Base-by-base conservation (phyloP, 2,797 vertebrate genomes). In the Paratrypauchen microcephalus region DNA sequence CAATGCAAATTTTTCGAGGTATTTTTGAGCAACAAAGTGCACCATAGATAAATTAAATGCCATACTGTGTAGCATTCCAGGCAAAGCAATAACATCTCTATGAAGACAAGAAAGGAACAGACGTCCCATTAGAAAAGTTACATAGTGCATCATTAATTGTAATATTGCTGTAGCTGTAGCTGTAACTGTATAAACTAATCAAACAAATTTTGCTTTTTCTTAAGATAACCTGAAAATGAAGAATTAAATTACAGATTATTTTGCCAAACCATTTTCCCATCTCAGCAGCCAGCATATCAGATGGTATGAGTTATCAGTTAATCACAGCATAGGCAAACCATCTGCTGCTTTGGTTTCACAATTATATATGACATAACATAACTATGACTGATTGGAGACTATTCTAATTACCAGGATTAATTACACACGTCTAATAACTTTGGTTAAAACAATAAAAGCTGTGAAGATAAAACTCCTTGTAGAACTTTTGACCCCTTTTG, bases 361-460 rank as follows among this genome's bases (percentile, higher is more conserved):
- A 67, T 26, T 32, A 19, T 41, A 36, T 36, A 36, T 9, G 9
- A 36, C 32, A 24, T 57, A 23, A 19, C 32, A 57, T 4, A 67
- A 45, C 24, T 28, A 45, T 50, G 18, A 36, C 28, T 36, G 57
- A 59, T 9, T 24, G 24, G 47, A 41, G 15, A 18, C 41, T 26
- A 11, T 5, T 36, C 19, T 19, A 24, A 59, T 21, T 32, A 30
- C n/a, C 58, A 6, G 16, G 32, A 45, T 18, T 21, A 47, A n/a
- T 32, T 56, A 52, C 59, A 39, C 45, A n/a, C 64, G 56, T 65
- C 65, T 68, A 41, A 57, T 70, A n/a, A 36, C 26, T 36, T 61
- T 24, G 59, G 66, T 72, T 72, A n/a, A 61, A 41, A 69, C 73
- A 74, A 52, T 54, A 62, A 66, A 39, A 66, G 70, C 68, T 6